A percentile compares a stretch with the other conserved stretches of the same genome.
Conservation (phyloP, 2,113 vertebrate genomes). For the Neopipo cinnamomea region DNA sequence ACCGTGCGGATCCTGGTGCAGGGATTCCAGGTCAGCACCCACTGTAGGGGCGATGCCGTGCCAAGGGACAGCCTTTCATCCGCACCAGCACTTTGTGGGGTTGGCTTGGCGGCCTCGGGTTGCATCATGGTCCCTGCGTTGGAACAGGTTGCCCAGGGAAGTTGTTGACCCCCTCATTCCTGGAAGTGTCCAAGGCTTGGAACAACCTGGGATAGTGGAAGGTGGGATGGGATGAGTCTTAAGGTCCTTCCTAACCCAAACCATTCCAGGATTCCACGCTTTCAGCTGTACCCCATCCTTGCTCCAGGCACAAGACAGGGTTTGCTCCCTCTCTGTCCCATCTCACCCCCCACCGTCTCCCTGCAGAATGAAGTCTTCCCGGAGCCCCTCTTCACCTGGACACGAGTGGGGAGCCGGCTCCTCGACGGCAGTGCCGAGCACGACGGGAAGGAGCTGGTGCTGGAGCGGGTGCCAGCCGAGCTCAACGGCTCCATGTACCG, state of each 20-base stretch:
- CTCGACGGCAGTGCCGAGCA: constrained; percentile 88
- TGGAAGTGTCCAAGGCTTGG: not conserved
- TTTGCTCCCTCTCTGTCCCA: no score
- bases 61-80: not conserved
- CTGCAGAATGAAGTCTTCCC: constrained; percentile 94
- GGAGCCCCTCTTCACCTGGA: constrained; percentile 96
- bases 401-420: constrained; percentile 89
- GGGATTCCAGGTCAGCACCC: constrained; percentile 83
- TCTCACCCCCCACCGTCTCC: not conserved
- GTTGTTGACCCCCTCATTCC: rapidly evolving
- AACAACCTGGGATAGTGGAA: rapidly evolving
- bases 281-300: not conserved
- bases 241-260: not conserved
- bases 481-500: constrained; percentile 98
- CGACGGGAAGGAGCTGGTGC: constrained; percentile 87
- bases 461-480: constrained; percentile 91
- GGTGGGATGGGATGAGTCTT: not conserved
- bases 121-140: rapidly evolving
- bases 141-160: rapidly evolving
- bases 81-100: rapidly evolving
- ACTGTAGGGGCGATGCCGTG: rapidly evolving
- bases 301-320: not conserved
- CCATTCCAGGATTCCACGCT: not conserved
- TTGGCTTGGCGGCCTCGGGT: not conserved
- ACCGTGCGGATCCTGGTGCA: constrained; percentile 87